These are phyloP conservation scores for Enteromius trimaculatus DNA, from an alignment of 2,797 vertebrate species.

Conservation along the genomic window DNA sequence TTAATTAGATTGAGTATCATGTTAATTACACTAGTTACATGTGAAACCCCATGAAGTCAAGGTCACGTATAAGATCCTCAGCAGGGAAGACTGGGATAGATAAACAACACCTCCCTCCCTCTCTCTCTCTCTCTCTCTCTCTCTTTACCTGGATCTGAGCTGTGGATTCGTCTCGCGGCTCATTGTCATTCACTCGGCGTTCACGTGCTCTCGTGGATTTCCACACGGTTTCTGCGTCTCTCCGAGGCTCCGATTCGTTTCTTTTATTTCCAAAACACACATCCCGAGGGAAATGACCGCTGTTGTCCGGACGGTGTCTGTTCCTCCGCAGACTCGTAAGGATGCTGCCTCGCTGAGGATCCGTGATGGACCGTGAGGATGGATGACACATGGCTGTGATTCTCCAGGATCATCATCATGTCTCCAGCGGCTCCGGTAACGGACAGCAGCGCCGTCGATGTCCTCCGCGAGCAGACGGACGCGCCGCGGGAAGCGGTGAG, in stretches of 20 bases:
- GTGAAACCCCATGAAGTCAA: neutral
- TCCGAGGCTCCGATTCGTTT: neutral
- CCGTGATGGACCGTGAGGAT: neutral
- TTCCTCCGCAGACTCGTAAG: neutral
- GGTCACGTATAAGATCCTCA: neutral
- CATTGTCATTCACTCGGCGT: conserved; percentile 15
- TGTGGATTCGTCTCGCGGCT: conserved; percentile 12
- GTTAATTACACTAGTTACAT: neutral
- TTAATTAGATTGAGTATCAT: neutral
- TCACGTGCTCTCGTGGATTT: conserved; percentile 1
- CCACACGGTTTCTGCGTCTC: neutral
- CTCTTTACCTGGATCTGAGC: conserved; percentile 12
- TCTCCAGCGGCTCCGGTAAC: conserved; percentile 42
- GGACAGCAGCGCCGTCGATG: conserved; percentile 4
- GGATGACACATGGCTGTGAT: conserved; percentile 33
- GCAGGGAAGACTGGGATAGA: neutral
- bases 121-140: neutral
- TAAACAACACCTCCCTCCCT: conserved; percentile 15
- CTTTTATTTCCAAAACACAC: neutral
- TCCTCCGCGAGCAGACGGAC: conserved; percentile 27
- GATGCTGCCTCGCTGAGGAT: conserved; percentile 22
- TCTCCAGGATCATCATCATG: conserved; percentile 19
- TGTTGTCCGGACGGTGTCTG: neutral
- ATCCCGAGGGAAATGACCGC: neutral
- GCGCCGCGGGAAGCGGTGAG: conserved; percentile 47